Percentiles rank a stretch among this genome's conserved stretches.
Evolutionary conservation across 2,888 invertebrate genomes (phyloP).

Genomic region (Sinohyriopsis cumingii): DNA sequence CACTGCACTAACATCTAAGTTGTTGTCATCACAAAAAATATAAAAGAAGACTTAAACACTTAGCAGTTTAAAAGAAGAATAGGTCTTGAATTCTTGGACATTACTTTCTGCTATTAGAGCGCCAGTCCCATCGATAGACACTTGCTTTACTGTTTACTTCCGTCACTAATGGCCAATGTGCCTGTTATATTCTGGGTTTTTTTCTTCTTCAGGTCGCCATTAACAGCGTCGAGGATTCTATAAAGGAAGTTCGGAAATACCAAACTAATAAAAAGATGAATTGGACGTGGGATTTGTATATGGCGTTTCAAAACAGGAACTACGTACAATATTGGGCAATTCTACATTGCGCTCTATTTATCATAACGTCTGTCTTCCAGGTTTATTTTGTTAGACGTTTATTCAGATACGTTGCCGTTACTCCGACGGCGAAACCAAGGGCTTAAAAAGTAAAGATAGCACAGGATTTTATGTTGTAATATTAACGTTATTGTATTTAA

Average conservation of each 20-base stretch:
- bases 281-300: conserved; percentile 56
- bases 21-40: no score
- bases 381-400: conserved; percentile 92
- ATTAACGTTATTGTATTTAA: no score
- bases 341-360: conserved; percentile 87
- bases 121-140: no score
- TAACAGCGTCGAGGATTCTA: conserved; percentile 46
- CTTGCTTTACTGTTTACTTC: no score
- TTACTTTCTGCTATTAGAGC: no score
- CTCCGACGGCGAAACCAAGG: conserved; percentile 51
- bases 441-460: conserved; percentile 26
- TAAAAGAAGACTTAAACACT: no score
- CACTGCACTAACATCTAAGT: no score
- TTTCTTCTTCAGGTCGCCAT: conserved; percentile 45
- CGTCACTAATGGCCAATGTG: no score
- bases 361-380: conserved; percentile 84
- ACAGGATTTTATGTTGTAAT: background rate
- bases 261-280: conserved; percentile 51
- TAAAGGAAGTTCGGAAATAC: conserved; percentile 38
- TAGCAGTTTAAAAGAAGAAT: no score
- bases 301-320: conserved; percentile 44
- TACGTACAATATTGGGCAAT: conserved; percentile 89
- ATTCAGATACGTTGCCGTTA: conserved; percentile 81
- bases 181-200: no score
- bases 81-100: no score